Percentiles rank a stretch among this genome's conserved stretches.
Conservation (phyloP, 2,113 vertebrate species). For the Platichthys stellatus region DNA sequence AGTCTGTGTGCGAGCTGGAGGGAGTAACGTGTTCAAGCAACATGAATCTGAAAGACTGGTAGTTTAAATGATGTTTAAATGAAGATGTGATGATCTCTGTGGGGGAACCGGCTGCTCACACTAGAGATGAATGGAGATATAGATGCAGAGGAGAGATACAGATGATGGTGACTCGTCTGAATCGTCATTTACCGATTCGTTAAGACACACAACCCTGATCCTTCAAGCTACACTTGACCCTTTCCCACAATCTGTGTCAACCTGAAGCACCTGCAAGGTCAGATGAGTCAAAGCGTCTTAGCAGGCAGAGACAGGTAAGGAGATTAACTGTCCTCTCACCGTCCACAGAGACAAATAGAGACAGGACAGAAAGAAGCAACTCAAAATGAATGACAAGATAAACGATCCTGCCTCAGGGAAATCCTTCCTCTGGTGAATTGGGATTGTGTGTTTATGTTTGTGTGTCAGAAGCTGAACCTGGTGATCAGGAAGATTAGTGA, state of each 20-base stretch:
- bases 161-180: too few species aligned
- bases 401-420: neutral
- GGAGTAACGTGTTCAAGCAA: too few species aligned
- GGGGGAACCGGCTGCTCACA: too few species aligned
- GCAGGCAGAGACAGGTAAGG: slow-evolving; percentile 60
- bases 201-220: neutral
- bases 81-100: too few species aligned
- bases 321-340: slow-evolving; percentile 51
- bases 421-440: neutral
- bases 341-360: neutral
- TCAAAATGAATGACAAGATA: neutral
- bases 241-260: neutral
- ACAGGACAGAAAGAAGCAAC: neutral
- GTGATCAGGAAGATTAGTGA: neutral
- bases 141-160: too few species aligned
- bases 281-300: slow-evolving; percentile 54
- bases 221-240: neutral
- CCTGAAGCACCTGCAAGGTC: slow-evolving; percentile 24
- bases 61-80: too few species aligned
- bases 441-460: neutral
- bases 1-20: too few species aligned
- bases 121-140: too few species aligned
- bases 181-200: neutral
- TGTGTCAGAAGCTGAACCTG: neutral
- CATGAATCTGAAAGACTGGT: neutral